These are phyloP conservation scores for Spea bombifrons DNA, from an alignment of 2,113 vertebrate genomes.

Conservation along the genomic window DNA sequence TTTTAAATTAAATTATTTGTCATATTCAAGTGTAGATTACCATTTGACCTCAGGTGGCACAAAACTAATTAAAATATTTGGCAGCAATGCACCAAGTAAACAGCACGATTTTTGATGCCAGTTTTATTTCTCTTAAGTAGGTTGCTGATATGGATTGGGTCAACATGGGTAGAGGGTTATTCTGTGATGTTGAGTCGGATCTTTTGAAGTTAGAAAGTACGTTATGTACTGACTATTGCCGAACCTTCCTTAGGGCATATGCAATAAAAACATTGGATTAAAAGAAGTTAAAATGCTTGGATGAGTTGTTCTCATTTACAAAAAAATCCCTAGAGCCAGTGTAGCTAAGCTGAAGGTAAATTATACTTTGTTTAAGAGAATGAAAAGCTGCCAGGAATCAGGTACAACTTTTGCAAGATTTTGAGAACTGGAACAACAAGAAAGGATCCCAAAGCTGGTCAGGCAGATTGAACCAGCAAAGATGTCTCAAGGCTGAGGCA, in stretches of 20 bases:
- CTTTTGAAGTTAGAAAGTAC: constrained; percentile 36
- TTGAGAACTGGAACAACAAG: too few relatives aligned
- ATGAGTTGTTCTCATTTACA: too few relatives aligned
- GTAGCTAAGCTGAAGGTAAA: too few relatives aligned
- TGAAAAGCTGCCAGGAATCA: too few relatives aligned
- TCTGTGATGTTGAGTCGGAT: constrained; percentile 20
- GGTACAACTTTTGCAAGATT: too few relatives aligned
- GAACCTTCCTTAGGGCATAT: constrained; percentile 14
- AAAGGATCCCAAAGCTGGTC: too few relatives aligned
- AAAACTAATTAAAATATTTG: constrained; percentile 45
- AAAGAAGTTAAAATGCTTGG: background rate
- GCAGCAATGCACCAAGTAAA: constrained; percentile 18
- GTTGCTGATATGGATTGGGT: constrained; percentile 25
- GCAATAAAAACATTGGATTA: background rate
- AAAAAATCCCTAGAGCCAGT: too few relatives aligned
- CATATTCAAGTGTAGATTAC: background rate
- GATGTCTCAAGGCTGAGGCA: too few relatives aligned
- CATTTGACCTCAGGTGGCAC: constrained; percentile 16
- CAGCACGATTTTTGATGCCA: constrained; percentile 19
- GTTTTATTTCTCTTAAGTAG: constrained; percentile 19
- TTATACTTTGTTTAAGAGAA: too few relatives aligned
- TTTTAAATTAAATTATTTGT: too few relatives aligned
- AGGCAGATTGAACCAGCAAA: too few relatives aligned
- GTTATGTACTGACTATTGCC: constrained; percentile 19
- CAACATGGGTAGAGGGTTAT: constrained; percentile 27